Base-by-base conservation (phyloP, 2,113 vertebrate genomes). In the Scolopax mira region DNA sequence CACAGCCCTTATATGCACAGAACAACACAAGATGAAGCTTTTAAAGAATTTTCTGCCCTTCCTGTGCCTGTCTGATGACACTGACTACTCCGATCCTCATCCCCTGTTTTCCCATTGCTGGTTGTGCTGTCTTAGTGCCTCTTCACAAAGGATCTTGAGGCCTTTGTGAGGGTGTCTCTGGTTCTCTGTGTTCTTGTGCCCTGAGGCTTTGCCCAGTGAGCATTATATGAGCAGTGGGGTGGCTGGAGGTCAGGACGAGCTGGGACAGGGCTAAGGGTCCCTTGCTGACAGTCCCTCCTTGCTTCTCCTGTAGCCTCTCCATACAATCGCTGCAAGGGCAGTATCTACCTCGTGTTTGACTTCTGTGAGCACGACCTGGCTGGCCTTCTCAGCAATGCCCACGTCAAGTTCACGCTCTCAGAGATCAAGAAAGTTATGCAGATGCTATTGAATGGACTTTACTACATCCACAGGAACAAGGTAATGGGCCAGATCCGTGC, bases 391-490 rank as follows among this genome's bases (percentile, higher is more conserved):
- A 99, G 99, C 97, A 99, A 99, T 0, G 98, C 99, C 37, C 98
- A 99, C 0, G 99, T 99, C 30, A 99, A 99, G 97, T 99, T 99
- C 97, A 99, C 99, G 0, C 97, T 99, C 73, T 98, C 99, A 0
- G 99, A 99, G 97, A 99, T 99, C 97, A 99, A 99, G 98, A 99
- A 99, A 86, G 99, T 99, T 49, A 99, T 99, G 99, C 99, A 99
- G 96, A 99, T 99, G 99, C 96, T 99, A 23, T 97, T 99, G 70
- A 99, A 99, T 5, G 99, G 99, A 23, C 98, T 99, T 49, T 99
- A 99, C 97, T 99, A 99, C 97, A 99, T 99, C 96, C 99, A 99
- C 97, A 98, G 99, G 88, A 99, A 99, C 97, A 99, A 99, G 99
- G 99, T 99, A 89, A 80, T 1, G 54, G 35, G 24, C 35, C n/a